phyloP scores from a whole-genome alignment of 2,888 invertebrate species.

The Limnephilus lunatus region DNA sequence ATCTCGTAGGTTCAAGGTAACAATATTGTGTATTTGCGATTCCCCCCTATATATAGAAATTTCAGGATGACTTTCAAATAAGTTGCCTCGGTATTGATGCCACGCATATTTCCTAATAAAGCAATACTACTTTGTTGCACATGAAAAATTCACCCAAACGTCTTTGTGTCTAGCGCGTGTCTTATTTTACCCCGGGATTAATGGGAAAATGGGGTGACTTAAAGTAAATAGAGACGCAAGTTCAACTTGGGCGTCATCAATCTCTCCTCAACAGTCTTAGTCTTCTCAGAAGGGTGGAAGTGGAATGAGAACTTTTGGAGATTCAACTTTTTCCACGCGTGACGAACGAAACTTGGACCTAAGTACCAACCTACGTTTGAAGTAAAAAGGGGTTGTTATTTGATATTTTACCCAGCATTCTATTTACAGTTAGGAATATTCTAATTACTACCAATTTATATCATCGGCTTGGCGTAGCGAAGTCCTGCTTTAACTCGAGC shows the following conservation, averaged over 20 bases:
- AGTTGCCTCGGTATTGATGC: neutral
- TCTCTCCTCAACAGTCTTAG: conserved; percentile 17
- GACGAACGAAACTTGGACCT: neutral
- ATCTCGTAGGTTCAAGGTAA: neutral
- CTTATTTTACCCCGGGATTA: conserved; percentile 22
- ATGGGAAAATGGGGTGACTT: conserved; percentile 33
- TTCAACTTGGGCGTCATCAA: conserved; percentile 20
- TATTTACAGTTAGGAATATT: neutral
- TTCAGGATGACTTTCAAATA: neutral
- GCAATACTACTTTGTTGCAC: conserved; percentile 18
- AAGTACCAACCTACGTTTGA: neutral
- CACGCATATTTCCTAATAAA: conserved; percentile 18
- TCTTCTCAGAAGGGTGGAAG: conserved; percentile 8
- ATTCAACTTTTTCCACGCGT: conserved; percentile 22
- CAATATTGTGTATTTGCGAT: neutral
- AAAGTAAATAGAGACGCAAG: conserved; percentile 33
- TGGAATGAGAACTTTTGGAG: neutral
- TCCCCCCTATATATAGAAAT: neutral
- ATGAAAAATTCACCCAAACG: conserved; percentile 33
- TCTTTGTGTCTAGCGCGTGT: conserved; percentile 26
- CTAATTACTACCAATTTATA: neutral
- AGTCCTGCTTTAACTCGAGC: too few species aligned
- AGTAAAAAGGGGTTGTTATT: neutral
- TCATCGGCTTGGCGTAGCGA: neutral
- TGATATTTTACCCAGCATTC: neutral